Evolutionary conservation across 2,888 invertebrate species (phyloP).

Genomic region (Sinhomidia bicolor): DNA sequence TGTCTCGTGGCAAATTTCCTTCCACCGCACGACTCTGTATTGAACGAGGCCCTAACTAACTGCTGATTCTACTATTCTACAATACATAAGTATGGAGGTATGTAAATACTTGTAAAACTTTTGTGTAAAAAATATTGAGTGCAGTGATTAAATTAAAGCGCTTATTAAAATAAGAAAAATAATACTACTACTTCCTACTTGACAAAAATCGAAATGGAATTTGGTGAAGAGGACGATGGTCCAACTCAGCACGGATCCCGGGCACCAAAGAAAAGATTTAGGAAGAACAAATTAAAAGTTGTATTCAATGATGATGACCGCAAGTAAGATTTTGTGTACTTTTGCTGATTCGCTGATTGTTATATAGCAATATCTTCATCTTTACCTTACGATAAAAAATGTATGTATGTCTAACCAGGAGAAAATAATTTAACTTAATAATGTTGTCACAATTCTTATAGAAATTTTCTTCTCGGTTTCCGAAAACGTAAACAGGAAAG

Average conservation of each 20-base stretch:
- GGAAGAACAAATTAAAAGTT: conserved; percentile 75
- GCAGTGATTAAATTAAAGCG: no score
- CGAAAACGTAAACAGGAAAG: conserved; percentile 77
- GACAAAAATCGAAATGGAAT: conserved; percentile 45
- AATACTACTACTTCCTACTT: no score
- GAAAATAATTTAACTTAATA: not conserved
- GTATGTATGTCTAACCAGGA: not conserved
- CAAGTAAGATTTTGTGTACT: conserved; percentile 69
- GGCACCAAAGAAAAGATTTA: conserved; percentile 57
- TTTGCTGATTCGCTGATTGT: not conserved
- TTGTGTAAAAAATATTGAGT: no score
- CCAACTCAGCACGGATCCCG: not conserved
- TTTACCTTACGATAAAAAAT: no score
- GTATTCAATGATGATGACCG: conserved; percentile 75
- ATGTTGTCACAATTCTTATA: conserved; percentile 23
- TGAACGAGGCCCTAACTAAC: no score
- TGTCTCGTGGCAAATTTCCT: no score
- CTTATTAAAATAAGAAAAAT: no score
- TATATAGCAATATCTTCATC: not conserved
- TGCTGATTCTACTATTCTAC: no score
- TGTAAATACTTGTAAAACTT: no score
- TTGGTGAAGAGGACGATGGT: conserved; percentile 71
- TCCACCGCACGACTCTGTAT: no score
- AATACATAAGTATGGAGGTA: not conserved
- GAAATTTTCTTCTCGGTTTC: conserved; percentile 78